phyloP scores from a whole-genome alignment of 2,797 vertebrate genomes.

The Sarcoramphus papa region DNA sequence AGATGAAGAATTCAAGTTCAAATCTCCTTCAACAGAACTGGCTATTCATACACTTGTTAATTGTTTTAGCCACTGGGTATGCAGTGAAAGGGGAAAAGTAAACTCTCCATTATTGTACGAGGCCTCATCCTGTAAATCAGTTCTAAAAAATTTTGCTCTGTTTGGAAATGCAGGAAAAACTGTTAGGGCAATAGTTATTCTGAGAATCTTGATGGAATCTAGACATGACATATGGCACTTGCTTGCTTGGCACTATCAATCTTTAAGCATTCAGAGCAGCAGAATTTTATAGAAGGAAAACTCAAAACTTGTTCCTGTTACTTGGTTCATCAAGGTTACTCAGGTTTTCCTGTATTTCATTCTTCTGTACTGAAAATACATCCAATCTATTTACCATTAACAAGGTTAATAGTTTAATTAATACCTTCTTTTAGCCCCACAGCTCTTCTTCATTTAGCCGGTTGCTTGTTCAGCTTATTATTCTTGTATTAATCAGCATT shows the following conservation, averaged over 20 bases:
- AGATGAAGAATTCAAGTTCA: not conserved
- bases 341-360: not conserved
- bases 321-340: not conserved
- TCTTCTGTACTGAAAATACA: not conserved
- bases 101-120: not conserved
- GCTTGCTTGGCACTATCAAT: not conserved
- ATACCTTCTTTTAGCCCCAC: not conserved
- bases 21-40: not conserved
- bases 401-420: not conserved
- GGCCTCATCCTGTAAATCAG: not conserved
- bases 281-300: not conserved
- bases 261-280: not conserved
- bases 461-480: not conserved
- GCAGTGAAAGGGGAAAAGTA: not conserved
- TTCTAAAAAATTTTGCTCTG: not conserved
- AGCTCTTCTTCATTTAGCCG: not conserved
- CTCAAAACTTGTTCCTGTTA: not conserved
- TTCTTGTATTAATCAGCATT: not conserved
- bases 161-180: not conserved
- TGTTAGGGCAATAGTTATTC: not conserved
- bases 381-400: not conserved
- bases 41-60: not conserved
- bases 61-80: not conserved
- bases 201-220: not conserved
- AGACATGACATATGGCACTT: not conserved